Evolutionary conservation across 1,140 invertebrate species (phyloP).

Genomic region (Elysia chlorotica): DNA sequence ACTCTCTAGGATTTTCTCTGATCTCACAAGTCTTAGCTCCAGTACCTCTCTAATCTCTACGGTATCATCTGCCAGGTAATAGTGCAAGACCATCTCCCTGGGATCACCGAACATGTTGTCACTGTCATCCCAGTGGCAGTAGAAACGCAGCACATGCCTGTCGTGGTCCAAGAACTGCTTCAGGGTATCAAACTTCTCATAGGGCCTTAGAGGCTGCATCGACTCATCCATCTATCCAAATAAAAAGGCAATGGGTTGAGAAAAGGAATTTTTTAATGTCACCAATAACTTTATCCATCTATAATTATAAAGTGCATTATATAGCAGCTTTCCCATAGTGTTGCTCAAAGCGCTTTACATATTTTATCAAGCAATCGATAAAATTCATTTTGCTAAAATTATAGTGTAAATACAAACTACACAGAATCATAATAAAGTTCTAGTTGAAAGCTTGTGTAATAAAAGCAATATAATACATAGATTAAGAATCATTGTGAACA

Average conservation of each 20-base stretch:
- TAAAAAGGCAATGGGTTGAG: no score
- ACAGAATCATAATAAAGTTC: no score
- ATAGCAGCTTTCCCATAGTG: no score
- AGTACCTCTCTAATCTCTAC: constrained; percentile 59
- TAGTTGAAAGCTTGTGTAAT: no score
- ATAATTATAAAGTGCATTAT: background rate
- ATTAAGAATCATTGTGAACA: no score
- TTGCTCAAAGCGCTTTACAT: no score
- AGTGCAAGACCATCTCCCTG: constrained; percentile 60
- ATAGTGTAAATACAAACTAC: no score
- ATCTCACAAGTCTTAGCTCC: no score
- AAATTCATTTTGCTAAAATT: no score
- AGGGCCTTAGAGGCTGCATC: constrained; percentile 61
- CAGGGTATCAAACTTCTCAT: constrained; percentile 61
- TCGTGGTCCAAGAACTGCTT: constrained; percentile 63
- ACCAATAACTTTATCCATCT: background rate
- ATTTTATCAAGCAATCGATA: no score
- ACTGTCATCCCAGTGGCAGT: constrained; percentile 62
- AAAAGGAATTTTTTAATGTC: background rate
- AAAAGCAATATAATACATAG: no score
- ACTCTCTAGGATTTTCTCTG: no score
- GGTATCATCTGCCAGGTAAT: constrained; percentile 63
- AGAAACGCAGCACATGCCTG: constrained; percentile 62
- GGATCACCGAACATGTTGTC: constrained; percentile 62
- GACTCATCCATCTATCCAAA: constrained; percentile 54